Evolutionary conservation across 2,888 invertebrate genomes (phyloP), one percentile per base, ranked within the genome.

Genomic region (Xestoiulus laeticollis): DNA sequence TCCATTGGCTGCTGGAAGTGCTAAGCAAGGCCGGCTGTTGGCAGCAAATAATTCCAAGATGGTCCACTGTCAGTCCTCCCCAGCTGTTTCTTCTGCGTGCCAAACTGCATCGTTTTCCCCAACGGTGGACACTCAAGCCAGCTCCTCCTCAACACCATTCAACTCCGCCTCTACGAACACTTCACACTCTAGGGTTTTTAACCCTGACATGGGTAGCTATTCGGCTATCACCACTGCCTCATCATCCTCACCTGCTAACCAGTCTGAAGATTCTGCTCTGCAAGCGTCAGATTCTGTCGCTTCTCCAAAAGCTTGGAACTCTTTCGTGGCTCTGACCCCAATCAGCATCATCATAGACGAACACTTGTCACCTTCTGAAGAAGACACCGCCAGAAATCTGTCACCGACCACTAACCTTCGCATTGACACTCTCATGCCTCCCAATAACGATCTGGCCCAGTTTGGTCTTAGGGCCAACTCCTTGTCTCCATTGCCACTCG

Each of bases 321-420:
- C 83, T 32, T 83, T 83, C 38, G 33, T 38, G 38, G 83, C 83
- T 30, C 38, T 83, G 32, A 38, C 38, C 32, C 83, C 83, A 16
- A 83, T 83, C 30, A 83, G 83, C 38, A 83, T 83, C 83, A 83
- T 83, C 83, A 38, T 83, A 1, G 83, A 83, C 83, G 83, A 83
- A n/a, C 83, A 83, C 32, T 26, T 26, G 12, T 83, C 83, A 16
- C 59, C 59, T n/a, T 59, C 59, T n/a, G 59, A 59, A 59, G 59
- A n/a, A 22, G 59, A 19, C n/a, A 59, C 59, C 8, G 16, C 59
- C 4, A n/a, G n/a, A 19, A 59, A 59, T 59, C 59, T 59, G 59
- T 83, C 83, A 0, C 83, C 83, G 4, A 32, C 10, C 32, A 33
- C 83, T 19, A 26, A 16, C 2, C 83, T 83, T 14, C 33, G 38